Conservation (phyloP, 2,888 invertebrate species). For the Andricus curvator region DNA sequence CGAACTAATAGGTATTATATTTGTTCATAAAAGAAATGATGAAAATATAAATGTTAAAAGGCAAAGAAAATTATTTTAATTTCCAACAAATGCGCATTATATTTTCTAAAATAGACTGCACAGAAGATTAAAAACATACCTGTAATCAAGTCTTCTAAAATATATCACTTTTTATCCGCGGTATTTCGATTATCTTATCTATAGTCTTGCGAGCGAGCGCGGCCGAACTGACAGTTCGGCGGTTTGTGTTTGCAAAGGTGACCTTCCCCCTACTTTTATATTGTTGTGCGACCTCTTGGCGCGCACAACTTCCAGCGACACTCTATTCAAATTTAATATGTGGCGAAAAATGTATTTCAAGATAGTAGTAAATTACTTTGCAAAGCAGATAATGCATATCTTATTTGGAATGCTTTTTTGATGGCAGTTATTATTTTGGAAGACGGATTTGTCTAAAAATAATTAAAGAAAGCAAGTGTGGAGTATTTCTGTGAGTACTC, state of each 20-base stretch:
- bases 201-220: constrained; percentile 42
- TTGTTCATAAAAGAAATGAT: not conserved
- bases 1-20: not conserved
- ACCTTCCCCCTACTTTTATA: constrained; percentile 74
- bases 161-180: not conserved
- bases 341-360: not conserved
- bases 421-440: not conserved
- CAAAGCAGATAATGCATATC: not conserved
- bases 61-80: not conserved
- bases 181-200: not conserved
- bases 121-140: not conserved
- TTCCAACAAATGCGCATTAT: not conserved
- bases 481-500: not conserved
- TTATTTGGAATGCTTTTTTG: not conserved
- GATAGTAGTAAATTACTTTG: too few relatives aligned
- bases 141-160: not conserved
- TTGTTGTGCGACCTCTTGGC: constrained; percentile 34
- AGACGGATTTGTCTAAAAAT: not conserved
- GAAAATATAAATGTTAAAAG: not conserved
- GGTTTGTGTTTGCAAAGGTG: constrained; percentile 68
- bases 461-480: not conserved
- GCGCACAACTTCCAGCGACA: not conserved
- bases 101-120: not conserved
- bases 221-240: constrained; percentile 66
- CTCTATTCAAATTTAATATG: constrained; percentile 1